phyloP scores from a whole-genome alignment of 1,140 invertebrate species.

The Drosophila nikananu region DNA sequence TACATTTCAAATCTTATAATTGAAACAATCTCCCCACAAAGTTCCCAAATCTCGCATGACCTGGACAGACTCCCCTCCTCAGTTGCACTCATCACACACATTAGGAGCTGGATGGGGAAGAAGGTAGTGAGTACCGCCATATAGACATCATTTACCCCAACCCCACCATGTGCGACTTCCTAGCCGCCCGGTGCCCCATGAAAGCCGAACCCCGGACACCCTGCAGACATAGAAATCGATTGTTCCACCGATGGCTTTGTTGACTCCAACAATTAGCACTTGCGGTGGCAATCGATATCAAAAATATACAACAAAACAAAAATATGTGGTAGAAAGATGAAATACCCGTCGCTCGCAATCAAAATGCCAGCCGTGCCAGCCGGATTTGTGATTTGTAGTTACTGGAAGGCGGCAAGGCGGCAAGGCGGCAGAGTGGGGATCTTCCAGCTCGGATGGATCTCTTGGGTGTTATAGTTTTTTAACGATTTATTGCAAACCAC shows the following conservation, averaged over 20 bases:
- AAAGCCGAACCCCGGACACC: conserved; percentile 1
- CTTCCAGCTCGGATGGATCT: conserved; percentile 21
- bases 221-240: conserved; percentile 48
- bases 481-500: conserved; percentile 81
- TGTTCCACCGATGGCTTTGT: conserved; percentile 31
- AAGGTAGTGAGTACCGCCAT: not conserved
- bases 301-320: conserved; percentile 9
- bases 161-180: not conserved
- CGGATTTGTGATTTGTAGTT: conserved; percentile 78
- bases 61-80: not conserved
- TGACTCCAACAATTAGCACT: conserved; percentile 17
- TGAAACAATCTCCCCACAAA: not conserved
- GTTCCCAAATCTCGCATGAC: no score
- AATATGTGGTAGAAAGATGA: conserved; percentile 12
- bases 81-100: not conserved
- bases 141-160: not conserved
- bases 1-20: not conserved
- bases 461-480: conserved; percentile 70
- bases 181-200: conserved; percentile 6
- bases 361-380: conserved; percentile 54
- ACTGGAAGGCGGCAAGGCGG: conserved; percentile 17
- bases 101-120: not conserved
- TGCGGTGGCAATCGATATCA: conserved; percentile 23
- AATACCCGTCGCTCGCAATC: conserved; percentile 4
- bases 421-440: conserved; percentile 2